A percentile compares a stretch with the other conserved stretches of the same genome.
These are phyloP conservation scores for Aradophagus sp. DNA, from an alignment of 1,140 invertebrate genomes.

Conservation along the genomic window DNA sequence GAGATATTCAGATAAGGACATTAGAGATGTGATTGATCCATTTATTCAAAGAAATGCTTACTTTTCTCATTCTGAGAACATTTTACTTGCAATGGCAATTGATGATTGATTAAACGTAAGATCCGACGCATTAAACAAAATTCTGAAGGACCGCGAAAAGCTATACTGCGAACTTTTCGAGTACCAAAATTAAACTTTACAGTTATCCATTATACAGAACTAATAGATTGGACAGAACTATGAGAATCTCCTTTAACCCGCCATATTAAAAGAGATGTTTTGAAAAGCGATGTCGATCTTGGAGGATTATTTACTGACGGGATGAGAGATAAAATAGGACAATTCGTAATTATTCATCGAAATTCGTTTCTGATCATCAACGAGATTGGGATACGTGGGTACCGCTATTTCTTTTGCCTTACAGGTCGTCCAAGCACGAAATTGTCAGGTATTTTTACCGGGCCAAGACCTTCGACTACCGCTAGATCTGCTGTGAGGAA, in stretches of 20 bases:
- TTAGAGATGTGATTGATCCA: conserved; percentile 1
- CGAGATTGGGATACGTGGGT: too few relatives aligned
- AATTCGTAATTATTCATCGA: too few relatives aligned
- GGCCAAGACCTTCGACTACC: too few relatives aligned
- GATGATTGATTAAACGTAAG: conserved; percentile 2
- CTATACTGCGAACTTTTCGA: not conserved
- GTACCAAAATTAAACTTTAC: not conserved
- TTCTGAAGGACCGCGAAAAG: not conserved
- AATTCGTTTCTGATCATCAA: too few relatives aligned
- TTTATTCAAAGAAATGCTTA: conserved; percentile 6
- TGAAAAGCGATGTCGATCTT: too few relatives aligned
- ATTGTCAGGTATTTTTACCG: too few relatives aligned
- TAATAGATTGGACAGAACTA: not conserved
- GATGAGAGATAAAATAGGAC: too few relatives aligned
- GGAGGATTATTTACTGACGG: too few relatives aligned
- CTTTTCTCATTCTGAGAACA: conserved; percentile 1
- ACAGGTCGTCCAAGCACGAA: too few relatives aligned
- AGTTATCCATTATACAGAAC: not conserved
- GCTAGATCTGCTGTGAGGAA: too few relatives aligned
- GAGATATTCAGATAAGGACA: not conserved
- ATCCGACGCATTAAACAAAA: not conserved
- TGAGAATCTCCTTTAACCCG: not conserved
- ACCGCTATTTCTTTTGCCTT: too few relatives aligned
- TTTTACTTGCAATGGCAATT: conserved; percentile 1
- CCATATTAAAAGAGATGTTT: too few relatives aligned